Evolutionary conservation across 2,797 vertebrate genomes (phyloP).

Genomic region (Lindbergichthys nudifrons): DNA sequence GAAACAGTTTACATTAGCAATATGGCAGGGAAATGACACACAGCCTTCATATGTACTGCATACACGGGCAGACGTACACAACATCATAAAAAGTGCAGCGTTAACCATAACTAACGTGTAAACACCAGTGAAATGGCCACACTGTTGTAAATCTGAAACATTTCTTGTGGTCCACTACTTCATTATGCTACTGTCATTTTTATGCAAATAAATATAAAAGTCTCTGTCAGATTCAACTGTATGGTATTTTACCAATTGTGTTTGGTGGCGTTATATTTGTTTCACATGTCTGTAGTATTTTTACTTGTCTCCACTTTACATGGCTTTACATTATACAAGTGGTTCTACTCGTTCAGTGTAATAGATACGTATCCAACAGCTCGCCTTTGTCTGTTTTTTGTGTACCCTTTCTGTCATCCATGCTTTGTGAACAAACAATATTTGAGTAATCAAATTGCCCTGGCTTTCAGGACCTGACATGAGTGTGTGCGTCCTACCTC

Average conservation of each 20-base stretch:
- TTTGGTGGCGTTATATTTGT: background rate
- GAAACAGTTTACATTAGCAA: constrained; percentile 30
- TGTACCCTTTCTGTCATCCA: background rate
- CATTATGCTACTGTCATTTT: background rate
- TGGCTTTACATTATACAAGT: background rate
- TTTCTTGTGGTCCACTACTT: too few species aligned
- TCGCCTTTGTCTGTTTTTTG: background rate
- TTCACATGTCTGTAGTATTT: background rate
- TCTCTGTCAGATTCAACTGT: background rate
- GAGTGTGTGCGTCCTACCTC: constrained; percentile 77
- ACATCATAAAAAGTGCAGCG: background rate
- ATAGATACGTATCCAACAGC: background rate
- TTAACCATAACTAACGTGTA: constrained; percentile 8
- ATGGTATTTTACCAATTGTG: background rate
- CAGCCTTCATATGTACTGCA: background rate
- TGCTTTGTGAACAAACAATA: background rate
- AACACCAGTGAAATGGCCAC: background rate
- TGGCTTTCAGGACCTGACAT: background rate
- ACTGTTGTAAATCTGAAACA: background rate
- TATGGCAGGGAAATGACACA: constrained; percentile 29
- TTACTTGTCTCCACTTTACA: background rate
- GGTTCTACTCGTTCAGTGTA: background rate
- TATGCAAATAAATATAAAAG: background rate
- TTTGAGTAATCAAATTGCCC: constrained; percentile 15
- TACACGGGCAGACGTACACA: constrained; percentile 6